These are phyloP conservation scores for Branchellion lobata DNA, from an alignment of 2,888 invertebrate genomes.

Conservation along the genomic window DNA sequence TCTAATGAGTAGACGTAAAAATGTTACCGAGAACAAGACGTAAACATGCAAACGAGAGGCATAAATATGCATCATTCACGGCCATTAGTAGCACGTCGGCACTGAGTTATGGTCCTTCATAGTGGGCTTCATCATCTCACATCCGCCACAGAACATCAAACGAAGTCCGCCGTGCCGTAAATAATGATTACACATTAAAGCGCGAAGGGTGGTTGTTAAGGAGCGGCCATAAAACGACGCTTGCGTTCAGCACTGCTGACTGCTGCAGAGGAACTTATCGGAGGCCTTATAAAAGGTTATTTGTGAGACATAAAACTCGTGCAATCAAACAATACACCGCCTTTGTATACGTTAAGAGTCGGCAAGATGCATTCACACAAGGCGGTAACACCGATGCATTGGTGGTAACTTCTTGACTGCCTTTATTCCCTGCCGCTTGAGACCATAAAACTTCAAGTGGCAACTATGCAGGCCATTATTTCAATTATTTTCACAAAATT, in stretches of 20 bases:
- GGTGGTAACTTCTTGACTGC: not conserved
- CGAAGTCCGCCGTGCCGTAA: not conserved
- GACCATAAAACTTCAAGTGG: not conserved
- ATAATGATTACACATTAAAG: constrained; percentile 18
- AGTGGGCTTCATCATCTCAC: not conserved
- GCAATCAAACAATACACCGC: constrained; percentile 14
- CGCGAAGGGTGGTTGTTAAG: not conserved
- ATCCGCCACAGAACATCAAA: constrained; percentile 6
- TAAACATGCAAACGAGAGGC: not conserved
- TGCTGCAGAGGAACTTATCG: not conserved
- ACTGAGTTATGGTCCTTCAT: not conserved
- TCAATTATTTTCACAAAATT: constrained; percentile 14
- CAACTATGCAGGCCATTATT: constrained; percentile 16
- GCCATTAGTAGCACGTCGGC: not conserved
- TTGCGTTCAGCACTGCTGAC: not conserved
- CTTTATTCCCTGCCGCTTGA: not conserved
- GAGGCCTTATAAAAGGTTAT: not conserved
- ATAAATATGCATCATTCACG: not conserved
- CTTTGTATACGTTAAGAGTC: not conserved
- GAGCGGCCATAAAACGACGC: not conserved
- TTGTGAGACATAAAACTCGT: constrained; percentile 5
- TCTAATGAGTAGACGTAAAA: not conserved
- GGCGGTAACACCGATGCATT: not conserved
- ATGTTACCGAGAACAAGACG: not conserved
- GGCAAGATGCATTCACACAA: not conserved